A percentile compares a stretch with the other conserved stretches of the same genome.
These are phyloP conservation scores for Meriones unguiculatus DNA, from an alignment of 2,113 vertebrate genomes.

Conservation along the genomic window DNA sequence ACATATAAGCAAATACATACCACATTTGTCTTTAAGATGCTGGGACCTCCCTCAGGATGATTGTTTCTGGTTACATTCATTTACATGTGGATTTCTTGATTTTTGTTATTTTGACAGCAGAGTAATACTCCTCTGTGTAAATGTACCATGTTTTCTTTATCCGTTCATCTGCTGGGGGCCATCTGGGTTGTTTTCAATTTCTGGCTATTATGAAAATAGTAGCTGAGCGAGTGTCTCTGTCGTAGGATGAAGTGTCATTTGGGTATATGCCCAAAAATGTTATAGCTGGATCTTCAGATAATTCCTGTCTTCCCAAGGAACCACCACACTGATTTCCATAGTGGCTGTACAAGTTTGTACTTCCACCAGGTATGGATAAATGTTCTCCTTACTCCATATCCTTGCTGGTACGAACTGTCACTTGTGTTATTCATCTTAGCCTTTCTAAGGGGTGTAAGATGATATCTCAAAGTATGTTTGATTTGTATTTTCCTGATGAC, in stretches of 20 bases:
- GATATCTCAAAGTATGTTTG: neutral
- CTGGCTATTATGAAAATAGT: neutral
- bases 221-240: neutral
- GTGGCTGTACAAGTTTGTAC: neutral
- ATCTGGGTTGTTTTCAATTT: neutral
- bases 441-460: neutral
- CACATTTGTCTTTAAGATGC: neutral
- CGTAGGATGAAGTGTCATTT: neutral
- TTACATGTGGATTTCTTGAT: neutral
- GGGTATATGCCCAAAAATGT: neutral
- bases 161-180: neutral
- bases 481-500: neutral
- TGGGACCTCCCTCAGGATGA: neutral
- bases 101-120: neutral
- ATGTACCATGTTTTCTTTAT: neutral
- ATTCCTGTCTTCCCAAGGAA: neutral
- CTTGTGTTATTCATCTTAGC: neutral
- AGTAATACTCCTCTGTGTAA: neutral
- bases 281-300: neutral
- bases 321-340: neutral
- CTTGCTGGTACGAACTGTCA: neutral
- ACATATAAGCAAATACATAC: neutral
- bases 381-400: neutral
- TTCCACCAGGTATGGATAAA: neutral
- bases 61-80: neutral